Percentiles rank a stretch among this genome's conserved stretches.
phyloP scores from a whole-genome alignment of 2,888 invertebrate species.

The Athalia cordata region DNA sequence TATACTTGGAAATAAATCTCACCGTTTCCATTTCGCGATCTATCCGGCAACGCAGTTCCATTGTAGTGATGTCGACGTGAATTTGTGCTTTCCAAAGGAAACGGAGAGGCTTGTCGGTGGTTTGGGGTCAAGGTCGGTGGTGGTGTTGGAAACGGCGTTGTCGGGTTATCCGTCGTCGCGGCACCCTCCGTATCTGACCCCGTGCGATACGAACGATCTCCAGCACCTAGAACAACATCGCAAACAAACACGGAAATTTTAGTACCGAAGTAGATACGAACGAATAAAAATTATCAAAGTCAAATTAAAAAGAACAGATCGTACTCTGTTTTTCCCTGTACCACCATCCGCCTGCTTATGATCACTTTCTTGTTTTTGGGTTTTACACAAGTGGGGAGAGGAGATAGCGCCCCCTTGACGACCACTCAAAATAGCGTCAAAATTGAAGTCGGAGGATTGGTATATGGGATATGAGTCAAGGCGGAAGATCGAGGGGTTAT shows the following conservation, averaged over 20 bases:
- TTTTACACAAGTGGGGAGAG: no score
- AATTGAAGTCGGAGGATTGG: no score
- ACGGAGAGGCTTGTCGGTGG: constrained; percentile 82
- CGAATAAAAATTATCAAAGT: no score
- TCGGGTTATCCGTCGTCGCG: constrained; percentile 76
- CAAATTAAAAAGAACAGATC: no score
- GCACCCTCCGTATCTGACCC: constrained; percentile 82
- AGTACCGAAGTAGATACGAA: neutral
- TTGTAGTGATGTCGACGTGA: constrained; percentile 76
- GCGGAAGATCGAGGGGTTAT: no score
- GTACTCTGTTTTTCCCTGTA: no score
- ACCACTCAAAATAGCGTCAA: no score
- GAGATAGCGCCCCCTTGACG: no score
- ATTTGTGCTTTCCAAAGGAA: constrained; percentile 82
- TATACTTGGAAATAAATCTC: constrained; percentile 44
- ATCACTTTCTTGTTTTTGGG: no score
- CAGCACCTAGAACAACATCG: constrained; percentile 75
- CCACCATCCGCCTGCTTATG: no score
- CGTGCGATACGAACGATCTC: constrained; percentile 83
- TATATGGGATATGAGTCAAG: no score
- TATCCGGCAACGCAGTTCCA: constrained; percentile 65
- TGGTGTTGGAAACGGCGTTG: constrained; percentile 76
- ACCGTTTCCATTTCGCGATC: constrained; percentile 67
- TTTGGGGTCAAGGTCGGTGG: constrained; percentile 79
- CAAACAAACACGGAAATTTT: constrained; percentile 6